Conservation (phyloP, 2,888 invertebrate genomes). For the Notodonta dromedarius region DNA sequence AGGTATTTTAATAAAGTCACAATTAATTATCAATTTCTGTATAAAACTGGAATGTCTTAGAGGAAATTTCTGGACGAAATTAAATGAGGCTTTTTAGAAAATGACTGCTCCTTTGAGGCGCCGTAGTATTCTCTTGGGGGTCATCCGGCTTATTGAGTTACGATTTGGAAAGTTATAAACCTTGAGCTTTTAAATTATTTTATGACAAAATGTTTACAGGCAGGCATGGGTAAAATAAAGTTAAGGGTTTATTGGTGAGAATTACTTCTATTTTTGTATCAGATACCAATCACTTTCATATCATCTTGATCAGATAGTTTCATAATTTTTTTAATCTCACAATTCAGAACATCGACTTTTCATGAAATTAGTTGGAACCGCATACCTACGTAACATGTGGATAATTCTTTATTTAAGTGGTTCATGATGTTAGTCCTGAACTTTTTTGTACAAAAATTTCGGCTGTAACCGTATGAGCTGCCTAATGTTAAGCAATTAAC, state of each 20-base stretch:
- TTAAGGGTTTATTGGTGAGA: not conserved
- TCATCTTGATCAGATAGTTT: too few species aligned
- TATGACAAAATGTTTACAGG: constrained; percentile 1
- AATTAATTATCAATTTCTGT: constrained; percentile 3
- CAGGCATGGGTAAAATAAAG: not conserved
- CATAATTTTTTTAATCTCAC: too few species aligned
- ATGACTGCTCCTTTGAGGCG: constrained; percentile 17
- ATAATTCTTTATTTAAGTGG: too few species aligned
- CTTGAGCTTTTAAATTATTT: constrained; percentile 5
- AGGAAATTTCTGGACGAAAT: constrained; percentile 10
- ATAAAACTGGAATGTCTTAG: constrained; percentile 2
- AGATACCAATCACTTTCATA: too few species aligned
- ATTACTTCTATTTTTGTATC: not conserved
- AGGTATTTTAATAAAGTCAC: not conserved
- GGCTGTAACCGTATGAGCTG: too few species aligned
- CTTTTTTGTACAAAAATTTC: too few species aligned
- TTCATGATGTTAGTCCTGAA: too few species aligned
- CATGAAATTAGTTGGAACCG: too few species aligned
- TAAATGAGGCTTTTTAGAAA: constrained; percentile 16
- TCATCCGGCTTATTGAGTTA: constrained; percentile 31
- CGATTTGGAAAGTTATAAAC: constrained; percentile 1
- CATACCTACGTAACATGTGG: too few species aligned
- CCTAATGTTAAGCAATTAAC: too few species aligned
- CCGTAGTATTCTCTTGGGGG: constrained; percentile 11
- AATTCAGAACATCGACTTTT: too few species aligned